A percentile compares a stretch with the other conserved stretches of the same genome.
Conservation (phyloP, 2,888 invertebrate genomes). For the Drosophila mulleri region DNA sequence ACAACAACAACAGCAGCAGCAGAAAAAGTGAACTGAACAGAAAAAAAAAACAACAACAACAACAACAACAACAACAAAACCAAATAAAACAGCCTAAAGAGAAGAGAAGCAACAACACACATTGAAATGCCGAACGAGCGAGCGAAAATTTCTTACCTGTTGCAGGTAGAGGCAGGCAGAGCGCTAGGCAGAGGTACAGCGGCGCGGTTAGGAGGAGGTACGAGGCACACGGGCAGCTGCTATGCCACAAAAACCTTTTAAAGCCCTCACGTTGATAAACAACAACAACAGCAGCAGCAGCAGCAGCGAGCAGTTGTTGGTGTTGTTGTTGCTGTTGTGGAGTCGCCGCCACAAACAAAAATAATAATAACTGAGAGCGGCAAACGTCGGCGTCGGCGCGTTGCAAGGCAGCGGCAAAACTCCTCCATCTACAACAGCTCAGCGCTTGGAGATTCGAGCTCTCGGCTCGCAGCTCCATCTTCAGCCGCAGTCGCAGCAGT, state of each 20-base stretch:
- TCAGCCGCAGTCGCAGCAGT: constrained; percentile 36
- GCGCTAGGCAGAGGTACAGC: constrained; percentile 25
- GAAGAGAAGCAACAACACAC: constrained; percentile 61
- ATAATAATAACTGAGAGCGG: constrained; percentile 72
- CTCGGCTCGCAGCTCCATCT: constrained; percentile 36
- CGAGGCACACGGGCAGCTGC: constrained; percentile 58
- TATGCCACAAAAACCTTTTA: constrained; percentile 78
- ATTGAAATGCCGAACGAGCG: constrained; percentile 72
- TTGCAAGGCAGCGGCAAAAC: constrained; percentile 54
- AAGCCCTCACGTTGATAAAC: constrained; percentile 75
- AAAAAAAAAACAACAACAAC: too few species aligned
- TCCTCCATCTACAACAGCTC: constrained; percentile 45
- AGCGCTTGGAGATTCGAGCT: constrained; percentile 31
- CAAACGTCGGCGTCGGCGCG: constrained; percentile 58
- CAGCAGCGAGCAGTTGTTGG: background rate
- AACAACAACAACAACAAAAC: constrained; percentile 29
- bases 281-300: constrained; percentile 33
- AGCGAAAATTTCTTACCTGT: constrained; percentile 77
- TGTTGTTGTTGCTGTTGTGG: constrained; percentile 42
- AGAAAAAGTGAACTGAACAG: constrained; percentile 38
- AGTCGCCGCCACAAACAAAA: constrained; percentile 73
- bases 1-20: constrained; percentile 9
- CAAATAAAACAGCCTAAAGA: constrained; percentile 33
- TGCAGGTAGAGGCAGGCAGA: constrained; percentile 67
- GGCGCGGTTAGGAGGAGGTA: too few species aligned